phyloP scores from a whole-genome alignment of 2,888 invertebrate species.

The Caenorhabditis macrosperma region DNA sequence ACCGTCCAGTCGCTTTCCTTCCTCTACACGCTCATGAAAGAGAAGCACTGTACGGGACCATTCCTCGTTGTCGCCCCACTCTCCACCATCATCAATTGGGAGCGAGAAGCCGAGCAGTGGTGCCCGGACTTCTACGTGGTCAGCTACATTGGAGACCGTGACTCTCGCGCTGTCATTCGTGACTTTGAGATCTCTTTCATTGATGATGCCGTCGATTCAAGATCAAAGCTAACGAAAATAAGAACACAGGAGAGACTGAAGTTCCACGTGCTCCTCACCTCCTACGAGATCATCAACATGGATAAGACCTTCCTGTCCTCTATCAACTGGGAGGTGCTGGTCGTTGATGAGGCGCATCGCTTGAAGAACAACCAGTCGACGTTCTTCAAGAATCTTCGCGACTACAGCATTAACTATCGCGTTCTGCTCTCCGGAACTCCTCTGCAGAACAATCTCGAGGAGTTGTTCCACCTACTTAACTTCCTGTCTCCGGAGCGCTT shows the following conservation, averaged over 20 bases:
- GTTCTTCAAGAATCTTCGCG: slow-evolving; percentile 83
- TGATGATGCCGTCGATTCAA: slow-evolving; percentile 88
- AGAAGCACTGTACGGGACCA: slow-evolving; percentile 6
- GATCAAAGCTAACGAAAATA: slow-evolving; percentile 85
- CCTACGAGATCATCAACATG: slow-evolving; percentile 96
- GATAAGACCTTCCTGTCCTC: slow-evolving; percentile 84
- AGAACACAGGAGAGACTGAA: slow-evolving; percentile 83
- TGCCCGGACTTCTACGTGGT: slow-evolving; percentile 84
- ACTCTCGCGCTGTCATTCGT: slow-evolving; percentile 93
- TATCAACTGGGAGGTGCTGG: slow-evolving; percentile 10
- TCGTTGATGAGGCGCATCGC: slow-evolving; percentile 39
- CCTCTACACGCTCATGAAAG: slow-evolving; percentile 10
- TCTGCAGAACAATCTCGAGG: slow-evolving; percentile 26
- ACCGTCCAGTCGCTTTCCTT: slow-evolving; percentile 35
- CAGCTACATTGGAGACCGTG: slow-evolving; percentile 88
- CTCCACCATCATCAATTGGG: slow-evolving; percentile 27
- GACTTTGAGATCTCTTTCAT: slow-evolving; percentile 97
- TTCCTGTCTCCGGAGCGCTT: slow-evolving; percentile 20
- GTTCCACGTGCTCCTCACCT: slow-evolving; percentile 97
- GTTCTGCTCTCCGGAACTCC: slow-evolving; percentile 68
- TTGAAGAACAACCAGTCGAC: slow-evolving; percentile 16
- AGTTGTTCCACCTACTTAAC: slow-evolving; percentile 31
- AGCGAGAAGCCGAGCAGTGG: slow-evolving; percentile 6
- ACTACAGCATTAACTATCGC: slow-evolving; percentile 95
- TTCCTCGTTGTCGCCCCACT: slow-evolving; percentile 11